Evolutionary conservation across 2,797 vertebrate species (phyloP), one percentile per base, ranked within the genome.

Genomic region (Myotis pilosus): DNA sequence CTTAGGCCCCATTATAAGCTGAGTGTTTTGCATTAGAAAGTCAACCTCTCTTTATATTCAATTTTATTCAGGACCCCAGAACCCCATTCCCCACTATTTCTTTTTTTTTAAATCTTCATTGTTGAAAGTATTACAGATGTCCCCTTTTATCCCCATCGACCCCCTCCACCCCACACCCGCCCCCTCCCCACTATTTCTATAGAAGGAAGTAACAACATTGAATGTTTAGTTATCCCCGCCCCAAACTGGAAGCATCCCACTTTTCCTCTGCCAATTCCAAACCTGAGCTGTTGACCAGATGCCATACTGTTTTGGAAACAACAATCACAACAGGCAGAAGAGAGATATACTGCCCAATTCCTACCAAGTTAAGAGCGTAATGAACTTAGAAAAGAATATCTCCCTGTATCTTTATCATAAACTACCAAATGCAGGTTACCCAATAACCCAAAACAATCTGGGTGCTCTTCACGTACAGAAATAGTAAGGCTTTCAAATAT

Each of bases 11-110:
- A 17, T 64, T 87, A 62, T 30, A 93, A 81, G 20, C 38, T 62
- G 68, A 80, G 20, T 57, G 41, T 71, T 92, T 87, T 95, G 68
- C 28, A 86, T 47, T 75, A 96, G 15, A 91, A 95, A 93, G 44
- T 62, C 44, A 95, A 75, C 17, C 55, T 87, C 57, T 91, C 57
- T 68, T 84, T 23, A 83, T 62, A 71, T 11, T 94, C 74, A 83
- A 44, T 16, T 81, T 87, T 84, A 25, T 44, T 93, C 47, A 96
- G 68, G 28, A 88, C 3, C 0, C 23, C 33, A 53, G 51, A 30
- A 83, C 2, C 2, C 28, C 36, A 44, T 23, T 36, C 15, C 44
- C 25, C 41, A 91, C 23, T 13, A n/a, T 80, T 88, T 81, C 81
- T 85, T 62, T 62, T 62, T 62, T 62, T 62, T 30, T 30, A 30